A percentile compares a stretch with the other conserved stretches of the same genome.
Evolutionary conservation across 2,113 vertebrate species (phyloP).

Genomic region (Apteryx mantelli): DNA sequence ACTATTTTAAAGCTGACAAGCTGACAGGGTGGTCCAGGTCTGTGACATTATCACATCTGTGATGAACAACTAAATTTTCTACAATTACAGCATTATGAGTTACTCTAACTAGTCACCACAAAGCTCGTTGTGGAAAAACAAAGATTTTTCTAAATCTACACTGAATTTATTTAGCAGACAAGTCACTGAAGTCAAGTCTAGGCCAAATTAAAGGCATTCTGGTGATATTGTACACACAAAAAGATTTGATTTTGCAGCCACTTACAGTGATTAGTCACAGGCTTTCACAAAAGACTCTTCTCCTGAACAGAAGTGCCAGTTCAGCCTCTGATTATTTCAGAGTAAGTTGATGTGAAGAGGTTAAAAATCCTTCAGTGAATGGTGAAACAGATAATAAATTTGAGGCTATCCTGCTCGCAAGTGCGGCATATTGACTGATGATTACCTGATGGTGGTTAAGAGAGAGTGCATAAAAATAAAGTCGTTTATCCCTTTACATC

Average conservation of each 20-base stretch:
- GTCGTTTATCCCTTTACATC: neutral
- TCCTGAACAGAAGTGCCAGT: neutral
- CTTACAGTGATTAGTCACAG: neutral
- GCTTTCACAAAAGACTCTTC: neutral
- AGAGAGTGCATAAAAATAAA: neutral
- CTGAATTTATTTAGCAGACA: neutral
- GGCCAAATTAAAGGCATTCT: neutral
- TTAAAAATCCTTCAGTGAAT: neutral
- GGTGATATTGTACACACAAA: neutral
- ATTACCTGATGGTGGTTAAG: neutral
- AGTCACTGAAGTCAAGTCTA: neutral
- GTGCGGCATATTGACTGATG: neutral
- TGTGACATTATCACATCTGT: conserved; percentile 46
- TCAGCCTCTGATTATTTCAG: neutral
- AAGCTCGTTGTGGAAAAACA: neutral
- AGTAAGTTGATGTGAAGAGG: neutral
- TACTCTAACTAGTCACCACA: neutral
- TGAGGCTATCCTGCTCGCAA: neutral
- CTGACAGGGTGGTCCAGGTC: conserved; percentile 66
- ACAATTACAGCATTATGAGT: neutral
- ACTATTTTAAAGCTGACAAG: conserved; percentile 72
- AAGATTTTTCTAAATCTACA: neutral
- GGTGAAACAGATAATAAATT: neutral
- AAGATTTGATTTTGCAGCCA: neutral
- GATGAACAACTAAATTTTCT: neutral